Evolutionary conservation across 2,113 vertebrate genomes (phyloP).

Genomic region (Galemys pyrenaicus): DNA sequence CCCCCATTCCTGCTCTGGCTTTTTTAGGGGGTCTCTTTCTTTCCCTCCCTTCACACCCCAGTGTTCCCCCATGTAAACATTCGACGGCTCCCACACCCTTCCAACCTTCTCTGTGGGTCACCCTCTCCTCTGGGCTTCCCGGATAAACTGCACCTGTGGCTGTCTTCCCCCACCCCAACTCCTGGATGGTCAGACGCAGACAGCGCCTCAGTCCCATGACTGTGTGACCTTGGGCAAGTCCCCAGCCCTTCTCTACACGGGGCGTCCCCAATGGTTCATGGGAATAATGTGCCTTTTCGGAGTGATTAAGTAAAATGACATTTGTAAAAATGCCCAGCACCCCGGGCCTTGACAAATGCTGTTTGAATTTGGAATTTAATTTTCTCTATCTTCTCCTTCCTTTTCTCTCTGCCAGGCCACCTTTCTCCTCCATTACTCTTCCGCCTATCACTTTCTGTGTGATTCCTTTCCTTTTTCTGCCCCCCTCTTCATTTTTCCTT

Average conservation of each 20-base stretch:
- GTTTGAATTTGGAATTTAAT: constrained; percentile 64
- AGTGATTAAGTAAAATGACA: constrained; percentile 48
- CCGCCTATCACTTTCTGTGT: not conserved
- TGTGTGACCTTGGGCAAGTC: constrained; percentile 55
- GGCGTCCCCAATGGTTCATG: not conserved
- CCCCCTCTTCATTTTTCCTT: not conserved
- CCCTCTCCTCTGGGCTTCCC: not conserved
- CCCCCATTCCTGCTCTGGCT: not conserved
- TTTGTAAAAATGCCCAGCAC: constrained; percentile 52
- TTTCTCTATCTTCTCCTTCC: constrained; percentile 32
- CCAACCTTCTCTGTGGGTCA: too few species aligned
- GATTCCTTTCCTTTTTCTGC: not conserved
- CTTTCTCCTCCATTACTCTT: constrained; percentile 27
- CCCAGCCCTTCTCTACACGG: not conserved
- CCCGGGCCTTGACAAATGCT: constrained; percentile 53
- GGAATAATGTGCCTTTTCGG: constrained; percentile 30
- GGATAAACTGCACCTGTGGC: not conserved
- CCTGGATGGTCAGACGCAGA: too few species aligned
- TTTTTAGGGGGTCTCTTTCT: not conserved
- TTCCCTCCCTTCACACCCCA: not conserved
- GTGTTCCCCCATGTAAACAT: not conserved
- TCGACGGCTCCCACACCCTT: not conserved
- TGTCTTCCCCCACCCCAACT: not conserved
- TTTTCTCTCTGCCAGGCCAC: constrained; percentile 20
- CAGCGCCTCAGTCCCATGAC: not conserved